Evolutionary conservation across 2,113 vertebrate species (phyloP), one percentile per base, ranked within the genome.

Genomic region (Accipiter virgatus): DNA sequence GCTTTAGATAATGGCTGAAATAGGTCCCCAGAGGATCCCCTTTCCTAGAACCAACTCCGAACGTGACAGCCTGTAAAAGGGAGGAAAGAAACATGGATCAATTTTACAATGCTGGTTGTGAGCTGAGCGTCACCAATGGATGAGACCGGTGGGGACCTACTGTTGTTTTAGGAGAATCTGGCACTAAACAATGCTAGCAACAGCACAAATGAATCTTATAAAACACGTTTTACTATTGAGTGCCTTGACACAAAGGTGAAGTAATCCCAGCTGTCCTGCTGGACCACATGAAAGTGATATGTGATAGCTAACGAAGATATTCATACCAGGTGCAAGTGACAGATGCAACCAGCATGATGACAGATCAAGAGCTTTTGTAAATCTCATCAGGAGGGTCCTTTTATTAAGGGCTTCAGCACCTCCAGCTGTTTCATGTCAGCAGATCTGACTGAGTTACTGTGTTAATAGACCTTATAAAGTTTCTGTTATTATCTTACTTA

Each of bases 261-360:
- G 75, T 88, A 78, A 87, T 86, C 95, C 86, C 87, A 96, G 63
- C 95, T 91, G 89, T 32, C 88, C 62, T 86, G 48, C 67, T 95
- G 83, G 95, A 93, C 87, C 68, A 47, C 77, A 75, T 90, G 58
- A 96, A 97, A 97, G 81, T 92, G 92, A 95, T 88, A 88, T 19
- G n/a, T 65, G 77, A 95, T 95, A 86, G 52, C 42, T 91, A 85
- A 92, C 82, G 75, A 96, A 97, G 89, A 92, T 88, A 88, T 90
- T 97, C 73, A 38, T 91, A 91, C 97, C 97, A 97, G 97, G 95
- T 98, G 97, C 95, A 97, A 96, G 92, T 93, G 88, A 97, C 93
- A 97, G 89, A 90, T 95, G 91, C 88, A 96, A 85, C 89, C 81
- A 92, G 78, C 84, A 67, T 77, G 93, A 96, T 95, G 96, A 97